Evolutionary conservation across 1,140 invertebrate genomes (phyloP).

Genomic region (Stegodyphus dumicola): DNA sequence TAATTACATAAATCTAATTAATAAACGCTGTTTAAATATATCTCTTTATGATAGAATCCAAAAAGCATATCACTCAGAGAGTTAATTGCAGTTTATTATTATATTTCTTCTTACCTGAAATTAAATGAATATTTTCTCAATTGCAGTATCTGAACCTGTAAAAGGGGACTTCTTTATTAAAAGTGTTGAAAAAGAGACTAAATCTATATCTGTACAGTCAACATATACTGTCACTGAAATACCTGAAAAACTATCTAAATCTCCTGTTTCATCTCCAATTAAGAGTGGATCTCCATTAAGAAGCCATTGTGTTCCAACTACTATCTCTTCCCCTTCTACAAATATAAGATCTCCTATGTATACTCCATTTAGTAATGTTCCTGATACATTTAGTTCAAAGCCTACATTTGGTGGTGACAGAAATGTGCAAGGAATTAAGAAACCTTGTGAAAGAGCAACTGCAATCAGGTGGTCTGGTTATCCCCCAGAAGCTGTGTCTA

Average conservation of each 20-base stretch:
- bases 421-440: slow-evolving; percentile 29
- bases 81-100: no score
- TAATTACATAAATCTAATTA: no score
- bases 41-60: no score
- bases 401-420: slow-evolving; percentile 22
- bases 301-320: slow-evolving; percentile 21
- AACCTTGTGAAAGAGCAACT: slow-evolving; percentile 50
- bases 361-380: slow-evolving; percentile 32
- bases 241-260: slow-evolving; percentile 47
- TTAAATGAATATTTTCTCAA: neutral
- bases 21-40: no score
- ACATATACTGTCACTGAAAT: slow-evolving; percentile 32
- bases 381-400: slow-evolving; percentile 28
- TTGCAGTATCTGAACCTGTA: slow-evolving; percentile 29
- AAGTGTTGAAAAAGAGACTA: slow-evolving; percentile 27
- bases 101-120: no score
- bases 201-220: slow-evolving; percentile 34
- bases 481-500: slow-evolving; percentile 55
- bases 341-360: slow-evolving; percentile 11
- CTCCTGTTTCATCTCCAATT: slow-evolving; percentile 38
- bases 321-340: slow-evolving; percentile 1
- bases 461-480: slow-evolving; percentile 47
- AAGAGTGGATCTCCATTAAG: slow-evolving; percentile 42
- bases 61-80: no score
- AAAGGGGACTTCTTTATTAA: slow-evolving; percentile 21